Evolutionary conservation across 1,140 invertebrate species (phyloP), one percentile per base, ranked within the genome.

Genomic region (Trichogramma pretiosum): DNA sequence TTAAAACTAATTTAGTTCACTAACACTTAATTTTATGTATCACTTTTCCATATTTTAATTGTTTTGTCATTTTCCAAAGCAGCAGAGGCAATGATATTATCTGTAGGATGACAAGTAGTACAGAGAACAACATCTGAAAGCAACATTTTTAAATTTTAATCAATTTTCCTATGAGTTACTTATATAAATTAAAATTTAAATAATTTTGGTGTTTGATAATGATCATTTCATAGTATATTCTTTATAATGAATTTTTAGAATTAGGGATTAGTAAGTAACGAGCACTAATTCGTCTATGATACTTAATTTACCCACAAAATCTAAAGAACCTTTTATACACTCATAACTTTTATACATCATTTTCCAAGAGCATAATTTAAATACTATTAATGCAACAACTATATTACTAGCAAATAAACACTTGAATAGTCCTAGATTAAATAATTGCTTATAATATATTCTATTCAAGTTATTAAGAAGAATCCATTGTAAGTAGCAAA

Each of bases 31-130:
- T 13, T 19, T 77, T 87, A 96, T 60, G 89, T 93, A 70, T 98
- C 94, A 74, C 93, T 97, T 74, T 89, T 93, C 97, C 97, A 99
- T 39, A 99, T 71, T 78, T 98, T 98, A 57, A 99, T 98, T 19
- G 93, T 98, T 76, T 97, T 98, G 68, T 99, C 97, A 64, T 93
- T 94, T 72, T 99, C 96, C 30, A 99, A 76, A 5, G 94, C 94
- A 28, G 93, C 96, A 2, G 96, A 99, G 9, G 96, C 97, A 55
- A 99, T 98, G 30, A 99, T 98, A 66, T 99, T 99, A 68, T 96
- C 90, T 23, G 93, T 95, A 40, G 95, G 95, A 72, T 99, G 96
- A 72, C 96, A 99, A 1, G 95, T 93, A 24, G 94, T 98, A 63
- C 93, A 98, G 5, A 99, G 74, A 10, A 99, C 95, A 3, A 95